Evolutionary conservation across 1,140 invertebrate genomes (phyloP), one percentile per base, ranked within the genome.

Genomic region (Hyphantria cunea): DNA sequence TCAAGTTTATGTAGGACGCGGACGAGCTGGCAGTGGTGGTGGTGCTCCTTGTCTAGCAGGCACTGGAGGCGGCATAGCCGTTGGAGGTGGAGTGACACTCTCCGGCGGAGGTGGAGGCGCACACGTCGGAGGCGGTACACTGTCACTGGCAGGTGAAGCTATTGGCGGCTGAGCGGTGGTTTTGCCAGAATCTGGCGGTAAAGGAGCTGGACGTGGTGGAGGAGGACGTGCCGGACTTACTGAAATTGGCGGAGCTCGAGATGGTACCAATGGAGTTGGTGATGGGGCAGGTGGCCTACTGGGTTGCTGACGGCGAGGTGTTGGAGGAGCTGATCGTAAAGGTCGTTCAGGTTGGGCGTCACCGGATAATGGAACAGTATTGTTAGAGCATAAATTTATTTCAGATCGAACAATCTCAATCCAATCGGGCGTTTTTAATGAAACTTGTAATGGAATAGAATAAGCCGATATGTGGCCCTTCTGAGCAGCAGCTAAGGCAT

Each of bases 381-480:
- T 97, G 68, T 95, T 95, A 11, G 95, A 94, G 86, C 96, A 97
- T 9, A 97, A 90, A 48, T 93, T 94, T 69, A 98, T 94, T 91
- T 98, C 97, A 50, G 95, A 93, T 73, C 95, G 93, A 8, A 97
- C 94, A 68, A 95, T 92, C 32, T 94, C 92, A 33, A 95, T 92
- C 97, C 97, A 99, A 66, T 97, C 93, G 0, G 94, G 93, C 0
- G 96, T 97, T 86, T 97, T 97, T 0, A 98, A 89, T n/a, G 93
- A 92, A 9, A 98, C 93, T 41, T 91, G 91, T 6, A 98, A 88
- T 5, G 92, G 90, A 65, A 95, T 92, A 5, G 95, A 95, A 68
- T 93, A 94, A 33, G 97, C 92, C 3, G 91, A 92, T 45, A 91
- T 80, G 45, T 84, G 76, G 32, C 92, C 90, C 51, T 90, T 90